These are phyloP conservation scores for Apodemia mormo DNA, from an alignment of 2,888 invertebrate species.

Conservation along the genomic window DNA sequence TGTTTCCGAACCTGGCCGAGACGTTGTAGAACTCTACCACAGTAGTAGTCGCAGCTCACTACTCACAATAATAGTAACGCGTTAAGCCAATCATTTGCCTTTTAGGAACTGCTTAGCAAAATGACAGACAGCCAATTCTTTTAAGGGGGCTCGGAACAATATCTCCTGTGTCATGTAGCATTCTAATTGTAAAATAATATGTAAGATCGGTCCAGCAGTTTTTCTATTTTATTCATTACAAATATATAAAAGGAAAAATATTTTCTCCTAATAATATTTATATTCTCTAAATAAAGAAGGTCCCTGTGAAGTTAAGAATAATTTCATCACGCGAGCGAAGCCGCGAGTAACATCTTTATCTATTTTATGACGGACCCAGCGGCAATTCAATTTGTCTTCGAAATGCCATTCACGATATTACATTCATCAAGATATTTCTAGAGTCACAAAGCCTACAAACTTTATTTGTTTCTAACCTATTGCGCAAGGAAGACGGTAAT, in stretches of 20 bases:
- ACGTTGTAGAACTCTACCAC: too few species aligned
- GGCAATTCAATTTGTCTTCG: background rate
- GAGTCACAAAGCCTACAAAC: slow-evolving; percentile 3
- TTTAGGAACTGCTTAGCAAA: too few species aligned
- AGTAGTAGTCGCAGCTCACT: too few species aligned
- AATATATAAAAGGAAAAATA: background rate
- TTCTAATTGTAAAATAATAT: too few species aligned
- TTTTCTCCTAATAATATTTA: background rate
- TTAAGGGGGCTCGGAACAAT: too few species aligned
- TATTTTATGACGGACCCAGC: slow-evolving; percentile 2
- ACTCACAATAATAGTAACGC: too few species aligned
- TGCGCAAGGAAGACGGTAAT: background rate
- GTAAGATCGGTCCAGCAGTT: too few species aligned
- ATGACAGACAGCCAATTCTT: too few species aligned
- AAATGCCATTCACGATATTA: slow-evolving; percentile 1
- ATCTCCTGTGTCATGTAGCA: too few species aligned
- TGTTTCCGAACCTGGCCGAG: too few species aligned
- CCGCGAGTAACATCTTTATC: background rate
- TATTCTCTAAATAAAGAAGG: background rate
- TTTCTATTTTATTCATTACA: too few species aligned
- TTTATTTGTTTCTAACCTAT: slow-evolving; percentile 3
- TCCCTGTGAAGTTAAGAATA: background rate
- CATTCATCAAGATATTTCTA: slow-evolving; percentile 3
- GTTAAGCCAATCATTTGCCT: too few species aligned
- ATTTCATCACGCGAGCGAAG: background rate